Evolutionary conservation across 2,113 vertebrate species (phyloP).

Genomic region (Poeciliopsis retropinna): DNA sequence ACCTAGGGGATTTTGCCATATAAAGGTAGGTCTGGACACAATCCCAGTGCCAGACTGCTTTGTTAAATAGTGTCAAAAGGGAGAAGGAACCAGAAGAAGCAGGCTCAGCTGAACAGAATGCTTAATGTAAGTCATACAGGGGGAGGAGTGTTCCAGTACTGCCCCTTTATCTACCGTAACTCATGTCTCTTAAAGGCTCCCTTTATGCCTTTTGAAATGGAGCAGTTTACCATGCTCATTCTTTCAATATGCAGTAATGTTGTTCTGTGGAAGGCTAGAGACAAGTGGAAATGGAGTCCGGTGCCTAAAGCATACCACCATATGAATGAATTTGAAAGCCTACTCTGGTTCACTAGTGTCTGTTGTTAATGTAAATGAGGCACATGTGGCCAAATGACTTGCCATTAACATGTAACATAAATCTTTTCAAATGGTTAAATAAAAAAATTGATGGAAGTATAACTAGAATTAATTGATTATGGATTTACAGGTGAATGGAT

Average conservation of each 20-base stretch:
- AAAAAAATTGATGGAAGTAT: background rate
- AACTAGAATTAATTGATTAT: background rate
- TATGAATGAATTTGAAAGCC: slow-evolving; percentile 5
- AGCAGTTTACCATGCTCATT: background rate
- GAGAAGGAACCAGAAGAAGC: background rate
- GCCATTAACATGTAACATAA: background rate
- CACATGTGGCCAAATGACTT: background rate
- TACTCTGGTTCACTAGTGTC: background rate
- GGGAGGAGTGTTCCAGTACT: background rate
- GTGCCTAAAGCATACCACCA: background rate
- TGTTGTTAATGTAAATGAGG: background rate
- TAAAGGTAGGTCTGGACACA: background rate
- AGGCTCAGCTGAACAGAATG: background rate
- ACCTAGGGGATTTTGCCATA: background rate
- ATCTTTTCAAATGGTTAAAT: slow-evolving; percentile 4
- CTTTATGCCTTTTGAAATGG: slow-evolving; percentile 2
- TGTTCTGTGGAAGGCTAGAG: background rate
- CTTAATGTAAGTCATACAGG: background rate
- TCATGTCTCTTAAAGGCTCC: background rate
- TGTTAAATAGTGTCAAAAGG: background rate
- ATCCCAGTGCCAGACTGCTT: background rate
- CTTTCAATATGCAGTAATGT: background rate
- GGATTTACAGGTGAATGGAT: too few species aligned
- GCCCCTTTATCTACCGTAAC: background rate
- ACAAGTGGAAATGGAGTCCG: background rate